Percentiles rank a stretch among this genome's conserved stretches.
Conservation (phyloP, 2,113 vertebrate species). For the Melanerpes formicivorus region DNA sequence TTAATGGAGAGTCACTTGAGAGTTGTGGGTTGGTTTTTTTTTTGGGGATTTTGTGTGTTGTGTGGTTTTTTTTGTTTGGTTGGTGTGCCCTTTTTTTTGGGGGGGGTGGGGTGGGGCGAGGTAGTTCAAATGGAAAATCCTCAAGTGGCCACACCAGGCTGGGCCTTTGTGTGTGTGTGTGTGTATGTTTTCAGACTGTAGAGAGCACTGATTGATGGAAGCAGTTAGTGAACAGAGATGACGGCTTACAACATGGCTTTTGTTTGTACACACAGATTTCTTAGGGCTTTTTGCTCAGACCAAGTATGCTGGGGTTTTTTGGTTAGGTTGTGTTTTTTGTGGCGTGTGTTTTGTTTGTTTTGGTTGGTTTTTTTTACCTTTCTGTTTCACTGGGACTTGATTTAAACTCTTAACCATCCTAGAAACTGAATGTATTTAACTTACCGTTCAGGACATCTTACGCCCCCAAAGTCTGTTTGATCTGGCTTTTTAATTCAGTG, state of each 20-base stretch:
- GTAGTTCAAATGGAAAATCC: background rate
- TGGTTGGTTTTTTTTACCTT: background rate
- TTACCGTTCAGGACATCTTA: conserved; percentile 47
- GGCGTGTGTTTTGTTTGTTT: background rate
- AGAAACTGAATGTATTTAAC: conserved; percentile 38
- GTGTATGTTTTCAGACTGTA: background rate
- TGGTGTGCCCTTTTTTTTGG: no score
- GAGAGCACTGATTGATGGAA: background rate
- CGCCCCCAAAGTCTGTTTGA: background rate
- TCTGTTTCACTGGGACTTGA: background rate
- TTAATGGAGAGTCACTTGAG: background rate
- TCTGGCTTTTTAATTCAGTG: conserved; percentile 55
- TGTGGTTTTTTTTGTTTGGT: no score
- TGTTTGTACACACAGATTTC: background rate
- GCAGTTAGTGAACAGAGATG: background rate
- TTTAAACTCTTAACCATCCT: conserved; percentile 26
- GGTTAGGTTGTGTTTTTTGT: background rate
- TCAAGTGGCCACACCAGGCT: background rate
- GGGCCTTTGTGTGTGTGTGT: background rate
- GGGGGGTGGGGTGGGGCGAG: no score
- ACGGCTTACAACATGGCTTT: background rate
- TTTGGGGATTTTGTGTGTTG: no score
- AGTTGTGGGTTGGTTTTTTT: background rate
- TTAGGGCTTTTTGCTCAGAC: background rate
- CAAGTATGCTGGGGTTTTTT: background rate